Evolutionary conservation across 2,888 invertebrate species (phyloP).

Genomic region (Drosophila differens): DNA sequence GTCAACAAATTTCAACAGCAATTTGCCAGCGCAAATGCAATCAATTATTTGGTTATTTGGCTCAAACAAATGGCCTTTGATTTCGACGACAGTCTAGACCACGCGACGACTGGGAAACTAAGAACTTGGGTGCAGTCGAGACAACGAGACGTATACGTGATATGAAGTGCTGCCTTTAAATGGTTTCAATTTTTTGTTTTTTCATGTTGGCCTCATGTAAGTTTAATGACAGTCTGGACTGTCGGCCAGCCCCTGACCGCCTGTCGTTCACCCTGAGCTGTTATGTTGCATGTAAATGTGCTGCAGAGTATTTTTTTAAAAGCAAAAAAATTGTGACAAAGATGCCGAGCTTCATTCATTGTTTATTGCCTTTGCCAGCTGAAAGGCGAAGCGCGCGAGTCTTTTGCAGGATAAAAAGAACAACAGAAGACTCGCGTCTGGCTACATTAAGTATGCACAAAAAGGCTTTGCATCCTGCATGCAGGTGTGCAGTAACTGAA

Average conservation of each 20-base stretch:
- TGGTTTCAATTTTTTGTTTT: constrained; percentile 3
- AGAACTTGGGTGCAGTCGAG: constrained; percentile 40
- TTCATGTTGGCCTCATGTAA: constrained; percentile 40
- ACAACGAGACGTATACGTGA: constrained; percentile 47
- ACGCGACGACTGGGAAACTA: not conserved
- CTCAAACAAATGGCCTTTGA: constrained; percentile 15
- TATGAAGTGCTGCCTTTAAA: constrained; percentile 36
- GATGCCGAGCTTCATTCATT: constrained; percentile 41
- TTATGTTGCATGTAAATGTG: constrained; percentile 25
- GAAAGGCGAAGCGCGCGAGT: constrained; percentile 13
- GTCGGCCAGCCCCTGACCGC: constrained; percentile 27
- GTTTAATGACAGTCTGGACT: constrained; percentile 55
- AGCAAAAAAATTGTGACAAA: constrained; percentile 17
- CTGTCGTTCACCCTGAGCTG: constrained; percentile 51
- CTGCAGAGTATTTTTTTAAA: not conserved
- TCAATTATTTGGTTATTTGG: constrained; percentile 49
- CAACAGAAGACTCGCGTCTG: constrained; percentile 21
- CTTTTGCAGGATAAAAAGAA: constrained; percentile 16
- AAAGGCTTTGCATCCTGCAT: constrained; percentile 20
- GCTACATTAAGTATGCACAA: constrained; percentile 44
- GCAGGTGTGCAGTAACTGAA: constrained; percentile 32
- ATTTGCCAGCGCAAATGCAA: constrained; percentile 55
- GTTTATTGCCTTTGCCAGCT: constrained; percentile 27
- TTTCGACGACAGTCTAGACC: constrained; percentile 14
- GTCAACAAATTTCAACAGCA: constrained; percentile 65